Base-by-base conservation (phyloP, 1,140 invertebrate genomes). In the Hylyphantes graminicola region DNA sequence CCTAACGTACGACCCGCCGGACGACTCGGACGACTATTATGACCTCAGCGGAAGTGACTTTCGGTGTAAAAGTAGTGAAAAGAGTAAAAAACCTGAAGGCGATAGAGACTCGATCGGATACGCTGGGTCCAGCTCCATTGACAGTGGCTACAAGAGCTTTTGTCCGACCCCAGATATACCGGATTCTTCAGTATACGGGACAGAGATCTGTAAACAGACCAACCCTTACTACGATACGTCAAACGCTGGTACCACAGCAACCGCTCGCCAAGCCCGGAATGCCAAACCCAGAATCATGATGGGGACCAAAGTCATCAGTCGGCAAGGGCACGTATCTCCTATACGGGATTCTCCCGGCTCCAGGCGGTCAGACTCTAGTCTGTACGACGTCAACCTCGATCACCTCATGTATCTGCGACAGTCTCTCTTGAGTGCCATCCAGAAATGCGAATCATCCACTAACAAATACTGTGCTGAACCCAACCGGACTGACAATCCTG, bases 61-160 rank as follows among this genome's bases (percentile, higher is more conserved):
- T 53, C 72, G 86, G 70, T 68, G 86, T 75, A 73, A 87, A 83
- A 67, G 64, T 61, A 48, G 35, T 73, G 67, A 72, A 70, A 85
- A 68, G 17, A 63, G 12, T 7, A 17, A 12, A 9, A 85, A 85
- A 54, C 85, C 61, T 63, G 87, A 88, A 72, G 86, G 85, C 10
- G 89, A 90, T 13, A 87, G 87, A 15, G 89, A 90, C 65, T 88
- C 88, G 1, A 87, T 89, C 13, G 89, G 89, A 3, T 90, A 90
- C 70, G 89, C 89, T 2, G 90, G 89, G 10, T 89, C 89, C 19
- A 90, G 89, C 85, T 90, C 89, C 17, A 88, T 90, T 35, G 90
- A 90, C 84, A 89, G 88, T 68, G 90, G 90, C 6, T 90, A 90
- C 86, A 90, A 90, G 80, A 90, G 90, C 70, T 88, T 89, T 11